Conservation (phyloP, 2,113 vertebrate species). For the Myotis lucifugus region DNA sequence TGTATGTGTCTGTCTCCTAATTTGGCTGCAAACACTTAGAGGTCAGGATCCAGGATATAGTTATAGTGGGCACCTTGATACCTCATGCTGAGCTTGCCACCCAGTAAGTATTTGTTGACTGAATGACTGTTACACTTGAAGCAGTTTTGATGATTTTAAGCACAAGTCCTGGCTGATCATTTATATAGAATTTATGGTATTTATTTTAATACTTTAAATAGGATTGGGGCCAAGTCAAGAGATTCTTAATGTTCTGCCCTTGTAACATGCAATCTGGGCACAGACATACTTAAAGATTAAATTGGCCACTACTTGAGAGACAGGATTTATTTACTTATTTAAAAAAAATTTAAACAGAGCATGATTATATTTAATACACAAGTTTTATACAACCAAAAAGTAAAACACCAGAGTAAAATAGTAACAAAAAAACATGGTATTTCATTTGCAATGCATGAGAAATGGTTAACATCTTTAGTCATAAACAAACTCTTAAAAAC, state of each 20-base stretch:
- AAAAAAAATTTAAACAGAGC: no score
- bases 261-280: constrained; percentile 44
- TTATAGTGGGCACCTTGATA: neutral
- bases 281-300: constrained; percentile 72
- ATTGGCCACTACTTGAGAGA: constrained; percentile 65
- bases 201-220: constrained; percentile 53
- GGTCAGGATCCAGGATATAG: neutral
- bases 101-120: neutral
- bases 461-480: no score
- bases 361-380: no score
- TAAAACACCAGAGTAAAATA: no score
- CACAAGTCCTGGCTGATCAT: neutral
- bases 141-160: neutral
- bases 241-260: constrained; percentile 49
- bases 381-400: no score
- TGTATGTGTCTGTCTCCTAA: neutral
- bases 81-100: neutral
- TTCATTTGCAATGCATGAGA: no score
- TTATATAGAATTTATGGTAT: neutral
- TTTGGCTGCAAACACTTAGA: neutral
- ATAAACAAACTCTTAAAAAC: no score
- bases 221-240: constrained; percentile 50
- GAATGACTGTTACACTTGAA: neutral
- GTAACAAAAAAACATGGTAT: no score
- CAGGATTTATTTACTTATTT: neutral